Evolutionary conservation across 2,113 vertebrate genomes (phyloP), one percentile per base, ranked within the genome.

Genomic region (Aepyceros melampus): DNA sequence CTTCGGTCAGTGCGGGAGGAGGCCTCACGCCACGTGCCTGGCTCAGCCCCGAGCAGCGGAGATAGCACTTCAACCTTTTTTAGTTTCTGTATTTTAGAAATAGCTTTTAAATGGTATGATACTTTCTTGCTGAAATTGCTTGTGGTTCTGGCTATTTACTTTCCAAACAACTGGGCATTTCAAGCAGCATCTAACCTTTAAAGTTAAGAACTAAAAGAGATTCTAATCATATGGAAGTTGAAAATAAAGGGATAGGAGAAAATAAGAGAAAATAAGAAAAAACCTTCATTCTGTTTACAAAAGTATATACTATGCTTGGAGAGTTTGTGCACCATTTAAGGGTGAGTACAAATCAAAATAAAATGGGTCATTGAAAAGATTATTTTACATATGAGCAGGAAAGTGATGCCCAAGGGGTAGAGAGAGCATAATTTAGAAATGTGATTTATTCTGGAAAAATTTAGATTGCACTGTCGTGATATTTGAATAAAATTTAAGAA

Each of bases 21-120:
- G 13, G 1, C 1, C 1, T 2, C 1, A 1, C 2, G 16, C 13
- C 11, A 33, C 15, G 5, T 2, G 11, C 43, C 49, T 17, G 36
- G 53, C 43, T 95, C 67, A 56, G 29, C 4, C 2, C 3, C 2
- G 15, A n/a, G 31, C 25, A 43, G 27, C 2, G 53, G 8, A 51
- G 81, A 64, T 1, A 23, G 31, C 33, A 36, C 36, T 53, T 21
- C 25, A 47, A 33, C 17, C 15, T 7, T 51, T 67, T 78, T 33
- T 13, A 31, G 31, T 71, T 89, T 60, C 36, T 47, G 5, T 82
- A 25, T 43, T 87, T 92, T 36, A 94, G 79, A 87, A 74, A 27
- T 56, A 31, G 5, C 40, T 31, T 47, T 86, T 86, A 58, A 12
- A 49, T 25, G 27, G 21, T 40, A 21, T 67, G 64, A 16, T 19